phyloP scores from a whole-genome alignment of 2,113 vertebrate genomes.

The Ciconia stormi region DNA sequence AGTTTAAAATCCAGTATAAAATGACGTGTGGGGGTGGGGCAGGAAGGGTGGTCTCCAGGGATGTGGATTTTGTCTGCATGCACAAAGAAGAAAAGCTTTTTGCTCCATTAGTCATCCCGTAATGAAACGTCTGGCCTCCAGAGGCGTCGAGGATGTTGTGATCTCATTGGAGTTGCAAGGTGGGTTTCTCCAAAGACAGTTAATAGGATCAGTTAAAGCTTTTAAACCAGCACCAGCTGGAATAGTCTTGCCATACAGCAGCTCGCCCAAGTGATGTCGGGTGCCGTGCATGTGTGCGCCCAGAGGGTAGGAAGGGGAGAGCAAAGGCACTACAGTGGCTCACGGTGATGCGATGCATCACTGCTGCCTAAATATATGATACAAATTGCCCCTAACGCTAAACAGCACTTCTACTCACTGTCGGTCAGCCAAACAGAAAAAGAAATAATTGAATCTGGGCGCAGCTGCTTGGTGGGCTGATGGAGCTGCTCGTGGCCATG shows the following conservation, averaged over 20 bases:
- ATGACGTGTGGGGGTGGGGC: neutral
- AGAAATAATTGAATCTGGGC: neutral
- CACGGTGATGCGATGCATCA: accelerated
- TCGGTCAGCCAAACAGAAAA: neutral
- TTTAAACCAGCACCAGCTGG: neutral
- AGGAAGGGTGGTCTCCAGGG: neutral
- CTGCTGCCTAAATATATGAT: neutral
- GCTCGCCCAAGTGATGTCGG: neutral
- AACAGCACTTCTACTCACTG: neutral
- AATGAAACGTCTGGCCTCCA: neutral
- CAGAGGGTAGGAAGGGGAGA: neutral
- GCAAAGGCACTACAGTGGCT: neutral
- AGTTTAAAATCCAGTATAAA: neutral
- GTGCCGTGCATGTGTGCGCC: too few relatives aligned
- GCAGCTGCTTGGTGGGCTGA: neutral
- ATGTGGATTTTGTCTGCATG: neutral
- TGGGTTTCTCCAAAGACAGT: neutral
- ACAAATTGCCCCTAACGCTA: neutral
- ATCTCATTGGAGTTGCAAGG: neutral
- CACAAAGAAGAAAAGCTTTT: neutral
- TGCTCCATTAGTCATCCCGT: neutral
- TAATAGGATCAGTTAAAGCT: neutral
- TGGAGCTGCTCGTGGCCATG: neutral
- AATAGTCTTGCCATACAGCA: neutral
- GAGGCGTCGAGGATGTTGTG: neutral